Evolutionary conservation across 2,888 invertebrate species (phyloP).

Genomic region (Pyralis farinalis): DNA sequence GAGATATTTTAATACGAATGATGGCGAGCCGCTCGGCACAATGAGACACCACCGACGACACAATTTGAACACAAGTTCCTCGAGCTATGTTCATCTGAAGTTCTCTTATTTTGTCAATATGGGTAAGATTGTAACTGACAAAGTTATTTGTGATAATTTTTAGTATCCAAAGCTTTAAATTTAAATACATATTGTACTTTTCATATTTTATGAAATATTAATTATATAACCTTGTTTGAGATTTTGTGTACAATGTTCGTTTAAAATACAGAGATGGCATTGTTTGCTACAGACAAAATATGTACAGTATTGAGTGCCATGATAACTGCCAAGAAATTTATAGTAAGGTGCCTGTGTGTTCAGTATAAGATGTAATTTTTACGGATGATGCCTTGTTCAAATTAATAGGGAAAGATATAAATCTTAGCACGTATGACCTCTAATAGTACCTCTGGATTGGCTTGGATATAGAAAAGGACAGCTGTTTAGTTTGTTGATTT

Average conservation of each 20-base stretch:
- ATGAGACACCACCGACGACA: neutral
- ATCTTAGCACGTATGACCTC: too few species aligned
- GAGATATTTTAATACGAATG: constrained; percentile 14
- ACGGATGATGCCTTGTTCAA: constrained; percentile 35
- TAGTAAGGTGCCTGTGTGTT: constrained; percentile 76
- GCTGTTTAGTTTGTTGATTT: too few species aligned
- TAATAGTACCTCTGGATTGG: too few species aligned
- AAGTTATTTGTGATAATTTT: constrained; percentile 57
- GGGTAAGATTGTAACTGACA: constrained; percentile 35
- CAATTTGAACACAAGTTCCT: neutral
- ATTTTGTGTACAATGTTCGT: constrained; percentile 7
- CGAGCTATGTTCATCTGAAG: neutral
- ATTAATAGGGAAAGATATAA: constrained; percentile 10
- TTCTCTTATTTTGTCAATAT: constrained; percentile 29
- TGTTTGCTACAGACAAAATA: constrained; percentile 30
- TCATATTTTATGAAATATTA: constrained; percentile 26
- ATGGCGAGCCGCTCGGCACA: constrained; percentile 9
- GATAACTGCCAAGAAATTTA: constrained; percentile 61
- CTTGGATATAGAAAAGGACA: too few species aligned
- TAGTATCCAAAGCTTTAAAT: constrained; percentile 53
- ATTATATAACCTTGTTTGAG: constrained; percentile 12
- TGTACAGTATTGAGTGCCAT: constrained; percentile 58
- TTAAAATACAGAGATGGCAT: constrained; percentile 19
- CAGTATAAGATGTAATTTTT: constrained; percentile 50
- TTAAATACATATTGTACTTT: constrained; percentile 32